Evolutionary conservation across 2,888 invertebrate species (phyloP).

Genomic region (Drosophila ezoana): DNA sequence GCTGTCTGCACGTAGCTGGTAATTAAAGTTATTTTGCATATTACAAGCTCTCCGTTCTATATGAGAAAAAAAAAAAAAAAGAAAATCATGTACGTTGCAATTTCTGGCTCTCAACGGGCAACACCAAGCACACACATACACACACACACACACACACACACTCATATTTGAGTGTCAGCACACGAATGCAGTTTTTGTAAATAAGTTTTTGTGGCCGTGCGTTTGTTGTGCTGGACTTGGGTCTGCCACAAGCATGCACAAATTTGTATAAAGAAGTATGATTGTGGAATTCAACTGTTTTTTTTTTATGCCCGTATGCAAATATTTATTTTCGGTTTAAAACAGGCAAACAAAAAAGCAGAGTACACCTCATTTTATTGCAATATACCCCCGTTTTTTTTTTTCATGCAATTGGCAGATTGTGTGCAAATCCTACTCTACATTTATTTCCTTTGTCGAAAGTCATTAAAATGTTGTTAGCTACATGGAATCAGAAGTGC

Average conservation of each 20-base stretch:
- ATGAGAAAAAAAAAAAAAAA: conserved; percentile 51
- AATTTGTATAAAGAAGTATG: conserved; percentile 16
- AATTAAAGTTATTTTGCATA: conserved; percentile 71
- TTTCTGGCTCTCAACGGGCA: conserved; percentile 42
- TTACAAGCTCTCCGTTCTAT: conserved; percentile 39
- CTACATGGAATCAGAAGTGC: conserved; percentile 10
- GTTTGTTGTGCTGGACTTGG: conserved; percentile 13
- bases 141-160: neutral
- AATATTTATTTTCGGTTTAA: conserved; percentile 24
- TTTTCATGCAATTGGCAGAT: conserved; percentile 5
- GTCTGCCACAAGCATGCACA: conserved; percentile 32
- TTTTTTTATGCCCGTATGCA: neutral
- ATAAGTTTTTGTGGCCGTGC: conserved; percentile 36
- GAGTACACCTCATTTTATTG: neutral
- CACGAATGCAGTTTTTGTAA: conserved; percentile 29
- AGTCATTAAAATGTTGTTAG: conserved; percentile 31
- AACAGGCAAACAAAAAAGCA: conserved; percentile 12
- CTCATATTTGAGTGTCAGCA: conserved; percentile 34
- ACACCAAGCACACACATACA: conserved; percentile 12
- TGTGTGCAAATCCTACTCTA: conserved; percentile 3
- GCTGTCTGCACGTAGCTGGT: conserved; percentile 44
- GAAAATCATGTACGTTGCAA: conserved; percentile 19
- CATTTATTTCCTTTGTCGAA: conserved; percentile 13
- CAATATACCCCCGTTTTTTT: neutral
- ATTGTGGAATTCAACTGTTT: conserved; percentile 11